Conservation (phyloP, 2,888 invertebrate species). For the Andrena flavipes region DNA sequence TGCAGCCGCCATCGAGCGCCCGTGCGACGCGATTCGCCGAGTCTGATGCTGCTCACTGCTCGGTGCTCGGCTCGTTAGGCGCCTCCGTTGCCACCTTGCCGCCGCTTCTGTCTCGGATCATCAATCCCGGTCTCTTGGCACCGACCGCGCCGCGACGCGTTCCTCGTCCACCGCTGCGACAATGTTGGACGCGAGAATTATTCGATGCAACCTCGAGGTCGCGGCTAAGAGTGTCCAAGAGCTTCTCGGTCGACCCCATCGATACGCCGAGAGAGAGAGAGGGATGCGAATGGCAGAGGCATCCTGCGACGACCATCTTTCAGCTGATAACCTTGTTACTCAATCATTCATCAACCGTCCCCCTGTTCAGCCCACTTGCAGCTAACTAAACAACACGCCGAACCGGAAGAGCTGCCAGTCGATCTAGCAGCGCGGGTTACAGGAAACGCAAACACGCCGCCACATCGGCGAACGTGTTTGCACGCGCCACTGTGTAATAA, state of each 20-base stretch:
- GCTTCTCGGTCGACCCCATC: too few relatives aligned
- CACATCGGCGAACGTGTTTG: constrained; percentile 16
- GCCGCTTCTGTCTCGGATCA: constrained; percentile 3
- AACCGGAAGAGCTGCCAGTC: neutral
- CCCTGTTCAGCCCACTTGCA: neutral
- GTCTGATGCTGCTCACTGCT: neutral
- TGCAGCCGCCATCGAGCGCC: constrained; percentile 4
- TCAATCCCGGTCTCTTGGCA: neutral
- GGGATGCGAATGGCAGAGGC: too few relatives aligned
- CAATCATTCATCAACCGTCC: neutral
- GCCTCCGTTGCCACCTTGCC: constrained; percentile 25
- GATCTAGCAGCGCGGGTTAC: constrained; percentile 11
- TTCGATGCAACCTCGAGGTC: constrained; percentile 47
- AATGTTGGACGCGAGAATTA: neutral
- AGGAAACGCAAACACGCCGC: constrained; percentile 13
- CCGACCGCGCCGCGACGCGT: too few relatives aligned
- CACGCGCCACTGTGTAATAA: constrained; percentile 22
- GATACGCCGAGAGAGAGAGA: too few relatives aligned
- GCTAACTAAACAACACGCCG: constrained; percentile 5
- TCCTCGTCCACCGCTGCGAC: neutral
- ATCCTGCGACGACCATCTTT: too few relatives aligned
- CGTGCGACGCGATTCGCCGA: constrained; percentile 19
- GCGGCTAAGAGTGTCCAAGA: too few relatives aligned
- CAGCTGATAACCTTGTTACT: neutral
- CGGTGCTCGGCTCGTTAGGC: constrained; percentile 1